Percentiles rank a stretch among this genome's conserved stretches.
Evolutionary conservation across 2,888 invertebrate species (phyloP).

Genomic region (Leuctra nigra): DNA sequence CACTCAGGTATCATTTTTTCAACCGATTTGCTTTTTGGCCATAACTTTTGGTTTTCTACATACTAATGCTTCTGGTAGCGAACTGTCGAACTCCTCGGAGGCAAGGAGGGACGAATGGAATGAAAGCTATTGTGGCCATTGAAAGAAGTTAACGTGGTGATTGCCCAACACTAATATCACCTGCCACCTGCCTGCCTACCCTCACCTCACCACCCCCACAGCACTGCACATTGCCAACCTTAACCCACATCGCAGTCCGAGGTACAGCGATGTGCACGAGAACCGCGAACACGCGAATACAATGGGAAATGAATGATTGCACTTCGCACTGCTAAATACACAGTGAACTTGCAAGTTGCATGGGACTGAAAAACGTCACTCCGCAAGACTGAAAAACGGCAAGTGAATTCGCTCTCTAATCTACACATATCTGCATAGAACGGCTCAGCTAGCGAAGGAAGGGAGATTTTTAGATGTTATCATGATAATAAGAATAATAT

Average conservation of each 20-base stretch:
- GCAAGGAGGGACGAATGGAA: not conserved
- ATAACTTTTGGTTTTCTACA: not conserved
- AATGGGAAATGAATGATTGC: no score
- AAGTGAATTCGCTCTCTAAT: no score
- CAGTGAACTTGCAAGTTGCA: no score
- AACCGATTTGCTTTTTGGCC: not conserved
- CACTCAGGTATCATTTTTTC: not conserved
- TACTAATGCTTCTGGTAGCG: not conserved
- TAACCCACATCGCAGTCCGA: not conserved
- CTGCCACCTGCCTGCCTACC: not conserved
- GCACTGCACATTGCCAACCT: not conserved
- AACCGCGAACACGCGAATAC: no score
- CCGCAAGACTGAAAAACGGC: no score
- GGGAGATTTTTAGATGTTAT: no score
- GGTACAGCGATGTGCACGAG: no score
- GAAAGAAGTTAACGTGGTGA: constrained; percentile 2
- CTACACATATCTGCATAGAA: no score
- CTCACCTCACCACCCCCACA: not conserved
- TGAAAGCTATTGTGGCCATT: not conserved
- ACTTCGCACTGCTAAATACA: no score
- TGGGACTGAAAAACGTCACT: no score
- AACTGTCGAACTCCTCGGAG: not conserved
- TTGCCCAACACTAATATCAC: constrained; percentile 6
- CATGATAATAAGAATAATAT: no score
- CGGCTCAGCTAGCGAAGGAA: no score